These are phyloP conservation scores for Dicyrtomina minuta DNA, from an alignment of 2,888 invertebrate genomes.

Conservation along the genomic window DNA sequence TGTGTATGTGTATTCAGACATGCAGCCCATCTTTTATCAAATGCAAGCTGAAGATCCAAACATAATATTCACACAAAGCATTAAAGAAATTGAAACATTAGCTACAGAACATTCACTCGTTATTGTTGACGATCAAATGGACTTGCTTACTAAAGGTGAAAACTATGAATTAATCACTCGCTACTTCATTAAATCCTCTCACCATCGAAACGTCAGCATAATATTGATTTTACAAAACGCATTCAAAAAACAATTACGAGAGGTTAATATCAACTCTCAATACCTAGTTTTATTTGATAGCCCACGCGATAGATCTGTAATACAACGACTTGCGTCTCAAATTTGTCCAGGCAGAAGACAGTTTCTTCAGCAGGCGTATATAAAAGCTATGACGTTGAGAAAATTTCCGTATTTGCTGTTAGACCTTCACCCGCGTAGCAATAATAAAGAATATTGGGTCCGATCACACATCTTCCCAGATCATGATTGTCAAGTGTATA, in stretches of 20 bases:
- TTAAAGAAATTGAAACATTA: conserved; percentile 13
- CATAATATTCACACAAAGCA: background rate
- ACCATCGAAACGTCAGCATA: conserved; percentile 5
- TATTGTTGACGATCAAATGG: conserved; percentile 18
- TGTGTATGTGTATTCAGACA: conserved; percentile 20
- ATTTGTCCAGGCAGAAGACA: conserved; percentile 3
- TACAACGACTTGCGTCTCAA: background rate
- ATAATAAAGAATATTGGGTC: no score
- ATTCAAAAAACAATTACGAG: background rate
- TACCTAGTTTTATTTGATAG: conserved; percentile 5
- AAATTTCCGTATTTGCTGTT: conserved; percentile 3
- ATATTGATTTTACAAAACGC: conserved; percentile 10
- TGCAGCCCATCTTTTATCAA: conserved; percentile 1
- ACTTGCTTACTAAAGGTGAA: background rate
- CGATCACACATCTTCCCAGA: background rate
- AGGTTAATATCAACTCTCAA: conserved; percentile 7
- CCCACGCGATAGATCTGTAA: background rate
- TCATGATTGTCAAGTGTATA: background rate
- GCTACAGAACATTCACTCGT: background rate
- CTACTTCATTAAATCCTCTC: conserved; percentile 10
- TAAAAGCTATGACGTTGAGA: background rate
- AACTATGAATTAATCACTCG: background rate
- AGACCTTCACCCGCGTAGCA: background rate
- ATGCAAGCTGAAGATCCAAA: background rate
- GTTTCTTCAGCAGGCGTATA: conserved; percentile 4